Base-by-base conservation (phyloP, 2,888 invertebrate species). In the Apodemia mormo region DNA sequence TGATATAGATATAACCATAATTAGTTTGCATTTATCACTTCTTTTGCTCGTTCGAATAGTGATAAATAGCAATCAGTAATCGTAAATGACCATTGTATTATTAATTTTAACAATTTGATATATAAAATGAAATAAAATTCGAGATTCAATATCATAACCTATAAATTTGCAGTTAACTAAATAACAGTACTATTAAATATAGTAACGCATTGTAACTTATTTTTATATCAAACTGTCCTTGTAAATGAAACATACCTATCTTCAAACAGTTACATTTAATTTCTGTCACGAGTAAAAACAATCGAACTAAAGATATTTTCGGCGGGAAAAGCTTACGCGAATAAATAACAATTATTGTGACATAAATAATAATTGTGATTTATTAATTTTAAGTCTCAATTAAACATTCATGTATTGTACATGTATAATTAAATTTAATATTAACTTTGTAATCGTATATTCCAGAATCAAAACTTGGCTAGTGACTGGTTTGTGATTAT, bases 281-380 rank as follows among this genome's bases (percentile, higher is more conserved):
- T 58, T 12, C 12, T 33, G 30, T 58, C 33, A 58, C 6, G 4
- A 58, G 4, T 10, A 30, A 29, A 58, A 33, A 29, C 7, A 58
- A 29, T 30, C 29, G 58, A 29, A 30, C 5, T 33, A n/a, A 12
- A 43, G 49, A 66, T 37, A 45, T 65, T 52, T 49, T 29, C 37
- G 61, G 88, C 88, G 88, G 88, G 88, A 88, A 88, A 84, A 66
- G 49, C 14, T 45, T 45, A 0, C 5, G 14, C 10, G 10, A 49
- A 14, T 49, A 14, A 49, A 12, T 14, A 49, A 45, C 9, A 45
- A 10, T 45, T 10, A 12, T 45, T 2, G 6, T 49, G 1, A 33
- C 33, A 33, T 49, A 14, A 4, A 4, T 49, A 49, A 4, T 49
- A 12, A 12, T 49, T 45, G 10, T 14, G 2, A 49, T 5, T 14